Percentiles rank a stretch among this genome's conserved stretches.
Conservation (phyloP, 35 echinoderm and acorn worm genomes). For the Ophioderma brevispina region DNA sequence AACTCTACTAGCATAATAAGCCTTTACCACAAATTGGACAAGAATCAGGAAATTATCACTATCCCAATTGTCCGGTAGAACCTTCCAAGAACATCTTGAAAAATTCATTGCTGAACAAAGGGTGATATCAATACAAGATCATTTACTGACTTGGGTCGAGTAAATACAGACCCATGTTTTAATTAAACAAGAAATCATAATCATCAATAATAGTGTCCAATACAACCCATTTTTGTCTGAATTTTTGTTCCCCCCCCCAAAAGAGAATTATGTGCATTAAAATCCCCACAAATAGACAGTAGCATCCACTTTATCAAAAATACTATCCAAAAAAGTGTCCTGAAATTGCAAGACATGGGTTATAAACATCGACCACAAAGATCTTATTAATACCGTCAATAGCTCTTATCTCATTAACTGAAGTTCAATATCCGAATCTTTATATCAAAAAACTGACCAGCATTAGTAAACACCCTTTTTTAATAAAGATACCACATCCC, state of each 20-base stretch:
- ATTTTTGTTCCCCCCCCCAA: constrained; percentile 11
- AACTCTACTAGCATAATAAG: not conserved
- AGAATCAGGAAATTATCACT: not conserved
- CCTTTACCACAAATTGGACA: not conserved
- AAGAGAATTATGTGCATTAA: constrained; percentile 1
- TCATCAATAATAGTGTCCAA: constrained; percentile 5
- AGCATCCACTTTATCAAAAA: not conserved
- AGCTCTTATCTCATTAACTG: not conserved
- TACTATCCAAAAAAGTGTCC: not conserved
- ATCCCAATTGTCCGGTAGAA: not conserved
- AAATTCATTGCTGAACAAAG: not conserved
- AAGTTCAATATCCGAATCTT: not conserved
- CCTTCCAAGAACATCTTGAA: not conserved
- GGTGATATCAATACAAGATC: constrained; percentile 12
- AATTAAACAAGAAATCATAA: not conserved
- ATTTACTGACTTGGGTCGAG: not conserved
- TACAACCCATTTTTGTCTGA: not conserved
- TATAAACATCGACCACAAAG: constrained; percentile 11
- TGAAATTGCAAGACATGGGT: not conserved
- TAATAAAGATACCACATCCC: constrained; percentile 22
- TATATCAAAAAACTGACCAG: not conserved
- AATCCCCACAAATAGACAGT: constrained; percentile 21
- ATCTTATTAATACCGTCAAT: not conserved
- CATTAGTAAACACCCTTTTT: not conserved
- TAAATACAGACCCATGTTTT: not conserved